A percentile compares a stretch with the other conserved stretches of the same genome.
phyloP scores from a whole-genome alignment of 2,113 vertebrate genomes.

The Cyprinodon variegatus region DNA sequence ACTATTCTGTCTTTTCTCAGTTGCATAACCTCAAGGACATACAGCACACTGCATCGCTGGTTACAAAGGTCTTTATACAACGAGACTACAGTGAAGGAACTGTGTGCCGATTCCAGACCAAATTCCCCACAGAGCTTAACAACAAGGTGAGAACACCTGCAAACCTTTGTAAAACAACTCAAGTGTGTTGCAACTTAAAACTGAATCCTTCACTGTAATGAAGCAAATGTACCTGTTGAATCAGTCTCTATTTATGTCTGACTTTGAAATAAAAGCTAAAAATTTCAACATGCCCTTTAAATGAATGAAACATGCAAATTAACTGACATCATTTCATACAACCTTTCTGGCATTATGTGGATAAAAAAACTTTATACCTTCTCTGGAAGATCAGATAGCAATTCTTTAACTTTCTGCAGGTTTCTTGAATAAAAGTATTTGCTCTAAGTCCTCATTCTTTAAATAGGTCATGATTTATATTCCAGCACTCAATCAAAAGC shows the following conservation, averaged over 20 bases:
- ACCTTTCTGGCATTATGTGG: no score
- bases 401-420: no score
- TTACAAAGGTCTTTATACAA: constrained; percentile 97
- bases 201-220: neutral
- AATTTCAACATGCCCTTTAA: no score
- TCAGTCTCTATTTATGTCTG: neutral
- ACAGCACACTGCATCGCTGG: constrained; percentile 88
- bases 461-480: no score
- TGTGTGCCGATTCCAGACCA: constrained; percentile 94
- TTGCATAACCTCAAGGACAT: constrained; percentile 97
- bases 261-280: neutral
- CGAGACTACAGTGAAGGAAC: constrained; percentile 97
- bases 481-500: no score
- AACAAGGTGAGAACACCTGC: constrained; percentile 85
- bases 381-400: no score
- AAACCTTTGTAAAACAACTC: constrained; percentile 2
- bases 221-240: neutral
- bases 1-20: constrained; percentile 67
- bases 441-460: no score
- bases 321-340: no score
- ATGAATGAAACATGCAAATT: no score
- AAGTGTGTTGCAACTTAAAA: neutral
- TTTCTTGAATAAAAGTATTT: no score
- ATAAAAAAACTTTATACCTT: no score
- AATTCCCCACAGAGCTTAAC: constrained; percentile 94